phyloP scores from a whole-genome alignment of 37 sponge, comb jelly and placozoan genomes.

The Beroe ovata region DNA sequence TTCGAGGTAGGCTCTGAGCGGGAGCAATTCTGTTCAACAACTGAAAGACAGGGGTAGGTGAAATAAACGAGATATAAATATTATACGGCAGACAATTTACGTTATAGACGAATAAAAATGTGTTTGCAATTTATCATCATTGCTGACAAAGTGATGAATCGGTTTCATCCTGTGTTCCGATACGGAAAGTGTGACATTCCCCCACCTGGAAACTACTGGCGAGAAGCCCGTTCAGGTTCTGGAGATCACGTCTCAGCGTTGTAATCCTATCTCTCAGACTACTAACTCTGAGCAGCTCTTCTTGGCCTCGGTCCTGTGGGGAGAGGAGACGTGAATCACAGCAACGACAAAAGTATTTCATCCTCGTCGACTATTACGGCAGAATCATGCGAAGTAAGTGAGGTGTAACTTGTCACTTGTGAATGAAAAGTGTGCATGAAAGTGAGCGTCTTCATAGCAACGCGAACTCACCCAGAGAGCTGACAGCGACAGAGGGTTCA shows the following conservation, averaged over 20 bases:
- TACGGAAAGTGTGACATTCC: no score
- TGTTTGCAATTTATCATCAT: no score
- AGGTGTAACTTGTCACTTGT: no score
- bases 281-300: constrained; percentile 1
- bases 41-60: constrained; percentile 20
- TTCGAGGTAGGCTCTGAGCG: background rate
- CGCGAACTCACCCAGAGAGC: no score
- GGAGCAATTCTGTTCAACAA: constrained; percentile 38
- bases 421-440: no score
- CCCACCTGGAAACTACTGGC: constrained; percentile 15
- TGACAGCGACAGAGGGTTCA: background rate
- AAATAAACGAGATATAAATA: no score
- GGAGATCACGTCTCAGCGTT: constrained; percentile 41
- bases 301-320: background rate
- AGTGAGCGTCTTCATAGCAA: no score
- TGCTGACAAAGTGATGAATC: no score
- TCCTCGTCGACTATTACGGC: background rate
- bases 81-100: no score
- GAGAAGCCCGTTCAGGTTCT: constrained; percentile 41
- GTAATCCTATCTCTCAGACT: constrained; percentile 29
- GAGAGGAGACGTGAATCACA: no score
- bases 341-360: background rate
- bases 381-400: constrained; percentile 69
- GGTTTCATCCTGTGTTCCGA: no score
- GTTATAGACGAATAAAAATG: no score